Conservation (phyloP, 1,140 invertebrate species). For the Aphis gossypii region DNA sequence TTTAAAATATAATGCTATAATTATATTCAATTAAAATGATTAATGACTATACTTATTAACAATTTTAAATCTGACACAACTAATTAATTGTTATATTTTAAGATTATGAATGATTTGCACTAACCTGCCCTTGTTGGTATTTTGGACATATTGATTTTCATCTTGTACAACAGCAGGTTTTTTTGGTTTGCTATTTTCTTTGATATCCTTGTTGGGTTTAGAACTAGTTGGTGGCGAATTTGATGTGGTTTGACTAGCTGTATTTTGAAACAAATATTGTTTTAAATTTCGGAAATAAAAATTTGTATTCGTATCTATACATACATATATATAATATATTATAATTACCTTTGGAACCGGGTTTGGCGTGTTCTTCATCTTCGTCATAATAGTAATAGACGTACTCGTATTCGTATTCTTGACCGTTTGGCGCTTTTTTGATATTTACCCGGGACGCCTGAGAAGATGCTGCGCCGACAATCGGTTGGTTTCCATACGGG, state of each 20-base stretch:
- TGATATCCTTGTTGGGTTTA: conserved; percentile 26
- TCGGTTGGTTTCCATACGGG: conserved; percentile 60
- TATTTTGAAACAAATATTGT: background rate
- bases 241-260: background rate
- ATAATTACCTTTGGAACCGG: conserved; percentile 45
- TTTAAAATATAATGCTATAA: background rate
- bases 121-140: conserved; percentile 37
- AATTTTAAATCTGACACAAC: background rate
- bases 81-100: background rate
- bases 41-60: background rate
- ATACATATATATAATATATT: background rate
- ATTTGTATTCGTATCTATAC: too few relatives aligned
- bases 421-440: conserved; percentile 87
- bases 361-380: conserved; percentile 69
- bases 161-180: conserved; percentile 15
- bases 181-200: conserved; percentile 31
- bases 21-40: background rate
- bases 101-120: background rate
- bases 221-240: conserved; percentile 12
- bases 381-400: conserved; percentile 91
- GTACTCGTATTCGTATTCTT: conserved; percentile 91
- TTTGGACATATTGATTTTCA: conserved; percentile 49
- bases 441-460: conserved; percentile 75
- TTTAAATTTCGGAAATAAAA: background rate
- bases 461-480: conserved; percentile 61